Evolutionary conservation across 2,113 vertebrate species (phyloP), one percentile per base, ranked within the genome.

Genomic region (Columba livia): DNA sequence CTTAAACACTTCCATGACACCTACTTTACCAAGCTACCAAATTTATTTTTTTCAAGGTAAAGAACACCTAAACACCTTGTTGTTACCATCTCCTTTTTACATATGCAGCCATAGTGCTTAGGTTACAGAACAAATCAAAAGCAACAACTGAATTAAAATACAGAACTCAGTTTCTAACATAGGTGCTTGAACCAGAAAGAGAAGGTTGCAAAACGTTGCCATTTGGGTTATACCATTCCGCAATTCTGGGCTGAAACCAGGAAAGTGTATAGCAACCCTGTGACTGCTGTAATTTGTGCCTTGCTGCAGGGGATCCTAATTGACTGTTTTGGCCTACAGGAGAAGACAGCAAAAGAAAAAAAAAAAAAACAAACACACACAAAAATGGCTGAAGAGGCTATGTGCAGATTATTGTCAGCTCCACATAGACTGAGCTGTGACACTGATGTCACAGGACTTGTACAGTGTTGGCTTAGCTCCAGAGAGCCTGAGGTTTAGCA

Each of bases 71-170:
- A 87, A 51, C 14, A 81, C 15, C 69, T 48, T 48, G 18, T 20
- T 34, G 29, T 23, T 56, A 64, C 15, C 16, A 38, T 7, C 3
- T 14, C 29, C 36, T n/a, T n/a, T 51, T 54, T 51, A 62, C 6
- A 15, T 15, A 40, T 0, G 5, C 11, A 70, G 58, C 29, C 24
- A 69, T 1, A 65, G 29, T 0, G 0, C 21, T 36, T 24, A 53
- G 4, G 18, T 64, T 78, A 81, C 23, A 57, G 78, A 89, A 57
- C 5, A 9, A 67, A 13, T 36, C 8, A 74, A 51, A 4, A 71
- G 56, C 50, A 88, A 70, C 58, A 70, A 54, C 12, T 8, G 38
- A 29, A 67, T 79, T 44, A 87, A 88, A 89, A 75, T 0, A 3
- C 12, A 50, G 29, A 5, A 17, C 61, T 89, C 32, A 4, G 21